Evolutionary conservation across 2,888 invertebrate genomes (phyloP).

Genomic region (Macrophya alboannulata): DNA sequence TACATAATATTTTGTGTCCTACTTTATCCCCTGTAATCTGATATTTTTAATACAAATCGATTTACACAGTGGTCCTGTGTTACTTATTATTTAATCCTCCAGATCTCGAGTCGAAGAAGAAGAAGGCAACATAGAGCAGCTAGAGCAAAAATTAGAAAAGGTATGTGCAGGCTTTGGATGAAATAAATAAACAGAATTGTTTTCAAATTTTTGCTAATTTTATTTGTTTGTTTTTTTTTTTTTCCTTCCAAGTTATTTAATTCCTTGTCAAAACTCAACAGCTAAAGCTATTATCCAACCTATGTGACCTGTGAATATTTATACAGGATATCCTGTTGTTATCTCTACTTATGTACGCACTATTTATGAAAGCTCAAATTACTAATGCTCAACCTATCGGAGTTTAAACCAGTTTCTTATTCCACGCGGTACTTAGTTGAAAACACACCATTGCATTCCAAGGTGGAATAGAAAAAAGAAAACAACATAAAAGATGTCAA

Average conservation of each 20-base stretch:
- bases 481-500: background rate
- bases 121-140: slow-evolving; percentile 92
- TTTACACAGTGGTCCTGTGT: background rate
- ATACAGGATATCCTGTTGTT: slow-evolving; percentile 52
- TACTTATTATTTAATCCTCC: slow-evolving; percentile 72
- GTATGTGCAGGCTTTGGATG: slow-evolving; percentile 79
- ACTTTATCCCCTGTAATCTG: background rate
- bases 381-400: background rate
- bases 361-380: background rate
- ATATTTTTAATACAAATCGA: background rate
- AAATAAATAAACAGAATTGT: background rate
- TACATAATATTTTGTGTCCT: background rate
- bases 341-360: slow-evolving; percentile 9
- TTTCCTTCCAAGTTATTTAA: background rate
- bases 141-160: slow-evolving; percentile 95
- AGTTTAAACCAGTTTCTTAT: background rate
- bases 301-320: slow-evolving; percentile 52
- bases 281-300: slow-evolving; percentile 14
- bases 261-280: background rate
- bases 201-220: slow-evolving; percentile 1
- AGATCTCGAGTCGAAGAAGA: slow-evolving; percentile 94
- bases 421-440: background rate
- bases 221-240: background rate
- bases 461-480: background rate
- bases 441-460: background rate